Conservation (phyloP, 1,140 invertebrate genomes). For the Drosophila tristis region DNA sequence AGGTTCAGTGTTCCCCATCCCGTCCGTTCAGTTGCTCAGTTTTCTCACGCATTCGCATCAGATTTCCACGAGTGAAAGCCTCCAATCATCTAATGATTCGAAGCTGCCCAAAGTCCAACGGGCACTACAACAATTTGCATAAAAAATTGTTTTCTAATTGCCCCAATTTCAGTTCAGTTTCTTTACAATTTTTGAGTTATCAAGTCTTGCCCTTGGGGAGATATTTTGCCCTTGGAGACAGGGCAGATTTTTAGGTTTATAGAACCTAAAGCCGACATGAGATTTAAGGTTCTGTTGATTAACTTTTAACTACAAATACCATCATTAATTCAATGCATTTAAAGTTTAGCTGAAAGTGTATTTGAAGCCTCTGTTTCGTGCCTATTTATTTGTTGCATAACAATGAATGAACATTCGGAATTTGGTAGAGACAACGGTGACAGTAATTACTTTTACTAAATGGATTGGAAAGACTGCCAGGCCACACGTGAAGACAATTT, state of each 20-base stretch:
- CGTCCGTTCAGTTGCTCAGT: constrained; percentile 5
- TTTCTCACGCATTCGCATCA: constrained; percentile 62
- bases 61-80: constrained; percentile 63
- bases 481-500: constrained; percentile 64
- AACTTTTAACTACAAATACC: too few relatives aligned
- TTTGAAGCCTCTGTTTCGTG: too few relatives aligned
- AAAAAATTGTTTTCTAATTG: constrained; percentile 59
- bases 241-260: too few relatives aligned
- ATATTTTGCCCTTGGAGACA: too few relatives aligned
- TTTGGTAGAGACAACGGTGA: constrained; percentile 50
- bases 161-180: constrained; percentile 32
- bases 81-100: constrained; percentile 47
- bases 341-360: too few relatives aligned
- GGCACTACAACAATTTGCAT: constrained; percentile 42
- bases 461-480: constrained; percentile 43
- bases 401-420: constrained; percentile 16
- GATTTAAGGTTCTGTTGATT: too few relatives aligned
- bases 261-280: too few relatives aligned
- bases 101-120: background rate
- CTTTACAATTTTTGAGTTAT: constrained; percentile 14
- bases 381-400: constrained; percentile 62
- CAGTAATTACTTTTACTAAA: constrained; percentile 74
- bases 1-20: constrained; percentile 14
- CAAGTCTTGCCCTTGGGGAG: background rate
- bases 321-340: too few relatives aligned